Evolutionary conservation across 2,888 invertebrate species (phyloP).

Genomic region (Congeria kusceri): DNA sequence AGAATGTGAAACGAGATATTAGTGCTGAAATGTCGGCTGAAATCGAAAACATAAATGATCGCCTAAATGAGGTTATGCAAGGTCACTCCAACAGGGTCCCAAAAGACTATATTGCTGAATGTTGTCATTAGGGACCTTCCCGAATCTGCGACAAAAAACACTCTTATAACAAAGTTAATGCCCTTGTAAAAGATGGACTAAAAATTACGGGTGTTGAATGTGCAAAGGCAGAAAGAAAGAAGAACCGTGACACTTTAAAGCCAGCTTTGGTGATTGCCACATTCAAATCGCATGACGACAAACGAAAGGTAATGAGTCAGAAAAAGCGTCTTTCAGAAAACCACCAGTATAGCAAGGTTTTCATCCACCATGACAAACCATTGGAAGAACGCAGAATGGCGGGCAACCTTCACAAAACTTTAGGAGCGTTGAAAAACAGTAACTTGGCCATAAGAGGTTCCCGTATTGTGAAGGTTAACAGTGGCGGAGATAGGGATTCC

Average conservation of each 20-base stretch:
- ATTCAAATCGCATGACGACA: conserved; percentile 23
- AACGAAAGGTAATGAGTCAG: background rate
- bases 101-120: background rate
- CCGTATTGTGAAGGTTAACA: background rate
- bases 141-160: conserved; percentile 16
- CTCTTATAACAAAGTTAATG: conserved; percentile 14
- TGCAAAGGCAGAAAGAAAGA: background rate
- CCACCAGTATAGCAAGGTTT: too few species aligned
- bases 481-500: too few species aligned
- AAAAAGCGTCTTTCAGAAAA: background rate
- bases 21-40: conserved; percentile 5
- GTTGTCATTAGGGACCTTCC: conserved; percentile 1
- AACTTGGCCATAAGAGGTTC: background rate
- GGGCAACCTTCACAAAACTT: background rate
- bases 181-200: conserved; percentile 14
- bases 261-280: conserved; percentile 13
- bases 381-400: background rate
- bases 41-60: conserved; percentile 11
- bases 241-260: background rate
- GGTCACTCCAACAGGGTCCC: background rate
- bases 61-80: background rate
- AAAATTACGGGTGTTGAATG: background rate
- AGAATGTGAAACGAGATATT: background rate
- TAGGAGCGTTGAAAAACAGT: background rate
- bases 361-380: background rate